phyloP scores from a whole-genome alignment of 2,797 vertebrate genomes.

The Leucoraja ocellata region DNA sequence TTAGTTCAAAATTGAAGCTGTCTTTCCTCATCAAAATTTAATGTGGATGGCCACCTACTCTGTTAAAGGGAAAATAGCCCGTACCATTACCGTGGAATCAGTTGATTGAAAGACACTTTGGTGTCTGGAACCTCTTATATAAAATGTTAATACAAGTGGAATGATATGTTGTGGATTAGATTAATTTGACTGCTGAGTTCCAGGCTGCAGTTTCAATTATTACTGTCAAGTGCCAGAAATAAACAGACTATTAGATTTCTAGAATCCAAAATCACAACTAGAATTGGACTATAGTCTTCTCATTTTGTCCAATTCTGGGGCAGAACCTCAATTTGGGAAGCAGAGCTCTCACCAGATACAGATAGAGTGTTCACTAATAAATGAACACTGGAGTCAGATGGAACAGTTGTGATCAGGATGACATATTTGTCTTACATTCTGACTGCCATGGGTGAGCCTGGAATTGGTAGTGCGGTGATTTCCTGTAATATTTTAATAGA shows the following conservation, averaged over 20 bases:
- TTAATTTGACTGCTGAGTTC: background rate
- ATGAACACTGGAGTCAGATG: background rate
- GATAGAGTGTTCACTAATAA: background rate
- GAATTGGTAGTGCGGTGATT: background rate
- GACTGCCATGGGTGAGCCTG: background rate
- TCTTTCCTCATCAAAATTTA: background rate
- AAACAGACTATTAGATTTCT: conserved; percentile 5
- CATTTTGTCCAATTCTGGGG: background rate
- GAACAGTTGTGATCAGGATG: background rate
- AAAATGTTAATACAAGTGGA: background rate
- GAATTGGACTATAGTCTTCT: background rate
- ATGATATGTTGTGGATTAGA: background rate
- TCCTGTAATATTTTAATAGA: background rate
- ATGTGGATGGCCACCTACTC: background rate
- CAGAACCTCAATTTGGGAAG: background rate
- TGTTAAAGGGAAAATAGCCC: background rate
- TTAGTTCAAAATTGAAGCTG: conserved; percentile 1
- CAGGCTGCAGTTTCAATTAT: background rate
- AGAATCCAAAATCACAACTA: background rate
- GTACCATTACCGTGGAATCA: background rate
- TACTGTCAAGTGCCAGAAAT: background rate
- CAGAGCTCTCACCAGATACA: background rate
- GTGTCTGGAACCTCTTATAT: background rate
- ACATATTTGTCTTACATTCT: background rate
- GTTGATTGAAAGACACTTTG: background rate